Evolutionary conservation across 1,140 invertebrate genomes (phyloP), one percentile per base, ranked within the genome.

Genomic region (Druon quercuslanigerum): DNA sequence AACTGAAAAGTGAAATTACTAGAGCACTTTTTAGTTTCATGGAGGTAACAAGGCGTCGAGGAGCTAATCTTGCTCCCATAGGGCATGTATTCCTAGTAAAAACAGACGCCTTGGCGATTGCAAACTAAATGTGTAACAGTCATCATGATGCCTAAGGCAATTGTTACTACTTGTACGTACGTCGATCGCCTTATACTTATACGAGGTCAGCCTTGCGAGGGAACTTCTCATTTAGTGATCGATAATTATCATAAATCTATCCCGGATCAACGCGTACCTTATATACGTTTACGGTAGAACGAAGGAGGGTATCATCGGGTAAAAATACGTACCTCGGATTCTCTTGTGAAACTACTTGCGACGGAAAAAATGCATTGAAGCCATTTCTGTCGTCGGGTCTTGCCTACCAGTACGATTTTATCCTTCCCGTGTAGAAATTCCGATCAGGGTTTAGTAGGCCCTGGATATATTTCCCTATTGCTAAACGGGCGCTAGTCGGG

Each of bases 161-260:
- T 83, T 80, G 81, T 79, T 80, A 78, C 80, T 83, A 60, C 57
- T 25, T 60, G 25, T 78, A 78, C 77, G 78, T 71, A 79, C 78
- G 74, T 79, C 76, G 77, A 76, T 79, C 75, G 75, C 82, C 79
- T 84, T 86, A n/a, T n/a, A 84, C 74, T 86, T 86, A 25, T 25
- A 84, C 82, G 83, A 86, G 83, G 82, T 84, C 83, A 80, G 73
- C 54, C 76, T 73, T 71, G 71, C 77, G 50, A 74, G 81, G 82
- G 81, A 86, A 79, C 82, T 83, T 85, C 82, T 83, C 81, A 78
- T 83, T 83, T 77, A 79, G 79, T 81, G 79, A 73, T 77, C 78
- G 82, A 87, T 87, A 85, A 89, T 89, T 89, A 89, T 87, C 88
- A 87, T 88, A 90, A 89, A 87, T 90, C 86, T 89, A 84, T 82